phyloP scores from a whole-genome alignment of 2,888 invertebrate species.

The Watsonalla binaria region DNA sequence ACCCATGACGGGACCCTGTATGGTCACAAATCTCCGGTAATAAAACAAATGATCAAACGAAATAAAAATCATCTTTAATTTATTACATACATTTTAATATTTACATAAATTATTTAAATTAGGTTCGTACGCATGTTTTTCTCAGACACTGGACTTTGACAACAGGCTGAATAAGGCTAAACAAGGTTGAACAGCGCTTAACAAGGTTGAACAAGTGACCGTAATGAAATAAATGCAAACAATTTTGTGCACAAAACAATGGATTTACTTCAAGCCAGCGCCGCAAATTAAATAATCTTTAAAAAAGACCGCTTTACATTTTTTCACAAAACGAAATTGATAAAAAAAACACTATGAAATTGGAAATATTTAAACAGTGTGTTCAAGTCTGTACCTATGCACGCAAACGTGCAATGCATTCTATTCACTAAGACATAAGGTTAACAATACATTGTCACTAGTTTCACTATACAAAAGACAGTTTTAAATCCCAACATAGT shows the following conservation, averaged over 20 bases:
- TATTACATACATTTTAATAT: constrained; percentile 63
- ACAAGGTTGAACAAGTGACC: no score
- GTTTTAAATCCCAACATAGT: background rate
- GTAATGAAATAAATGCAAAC: constrained; percentile 15
- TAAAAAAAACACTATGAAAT: background rate
- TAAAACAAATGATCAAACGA: constrained; percentile 30
- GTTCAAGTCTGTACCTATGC: background rate
- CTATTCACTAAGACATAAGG: background rate
- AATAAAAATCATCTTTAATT: constrained; percentile 65
- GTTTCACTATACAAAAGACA: background rate
- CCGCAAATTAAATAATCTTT: background rate
- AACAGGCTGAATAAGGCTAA: constrained; percentile 10
- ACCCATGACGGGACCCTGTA: no score
- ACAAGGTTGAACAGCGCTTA: no score
- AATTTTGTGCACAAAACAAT: constrained; percentile 10
- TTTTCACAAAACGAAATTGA: background rate
- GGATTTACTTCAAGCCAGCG: background rate
- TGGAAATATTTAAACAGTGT: background rate
- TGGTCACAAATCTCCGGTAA: constrained; percentile 7
- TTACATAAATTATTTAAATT: constrained; percentile 63
- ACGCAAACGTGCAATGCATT: background rate
- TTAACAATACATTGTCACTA: background rate
- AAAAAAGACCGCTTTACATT: background rate
- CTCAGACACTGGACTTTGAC: constrained; percentile 24
- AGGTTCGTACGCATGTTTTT: constrained; percentile 26